Base-by-base conservation (phyloP, 2,113 vertebrate species). In the Channa argus region DNA sequence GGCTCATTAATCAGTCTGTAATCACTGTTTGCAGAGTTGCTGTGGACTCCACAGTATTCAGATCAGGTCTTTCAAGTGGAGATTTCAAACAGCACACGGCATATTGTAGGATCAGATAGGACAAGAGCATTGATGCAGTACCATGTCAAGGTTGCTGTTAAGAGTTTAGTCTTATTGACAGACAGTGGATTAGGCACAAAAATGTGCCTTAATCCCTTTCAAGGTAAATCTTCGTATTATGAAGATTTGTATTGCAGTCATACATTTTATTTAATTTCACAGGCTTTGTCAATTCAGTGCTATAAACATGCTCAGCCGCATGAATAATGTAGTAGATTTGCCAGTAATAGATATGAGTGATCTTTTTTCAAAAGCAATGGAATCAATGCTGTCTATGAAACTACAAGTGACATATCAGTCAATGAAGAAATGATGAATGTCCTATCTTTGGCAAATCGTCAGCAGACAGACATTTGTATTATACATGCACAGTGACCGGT, bases 1-100 rank as follows among this genome's bases (percentile, higher is more conserved):
- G 74, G 73, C 82, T 92, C 86, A 93, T 94, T 93, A 94, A 94
- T 93, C 92, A 88, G 88, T 76, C 70, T 80, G 85, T 92, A 93
- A 93, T 93, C 92, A 92, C 86, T 88, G 89, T 90, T 91, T 91
- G 88, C 86, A 77, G 86, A 88, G 86, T 79, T 88, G 60, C 83
- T 77, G 67, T 79, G 77, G 77, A 89, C 83, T 88, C 82, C 81
- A 77, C 81, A 77, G 87, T 79, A 89, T 91, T 93, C 76, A 91
- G 79, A 91, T 89, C 75, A 88, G 83, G 67, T 63, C 91, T 93
- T 94, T 94, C 86, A 93, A 91, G 92, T 91, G 54, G 53, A 75
- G 79, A 92, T 92, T 92, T 94, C 92, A 93, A 93, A 94, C 89
- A 79, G 74, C 34, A 41, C 39, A 61, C 52, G n/a, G 73, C 8